Base-by-base conservation (phyloP, 2,888 invertebrate species). In the Poecilus cupreus region DNA sequence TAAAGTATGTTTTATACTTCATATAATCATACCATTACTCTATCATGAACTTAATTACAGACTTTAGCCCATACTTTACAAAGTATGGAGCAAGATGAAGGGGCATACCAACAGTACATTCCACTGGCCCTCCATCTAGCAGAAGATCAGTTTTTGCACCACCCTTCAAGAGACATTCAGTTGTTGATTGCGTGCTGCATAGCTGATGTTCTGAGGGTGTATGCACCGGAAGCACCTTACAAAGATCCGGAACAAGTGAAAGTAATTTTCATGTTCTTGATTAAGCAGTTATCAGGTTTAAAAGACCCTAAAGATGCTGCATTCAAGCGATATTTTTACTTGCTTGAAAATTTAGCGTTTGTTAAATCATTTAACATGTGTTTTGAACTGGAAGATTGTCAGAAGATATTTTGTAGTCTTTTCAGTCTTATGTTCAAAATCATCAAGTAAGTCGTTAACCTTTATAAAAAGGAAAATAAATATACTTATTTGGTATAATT, bases 351-450 rank as follows among this genome's bases (percentile, higher is more conserved):
- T 90, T 91, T 99, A 85, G 98, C 98, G 0, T 98, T 97, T 89
- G 98, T 98, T 43, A 99, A 99, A 89, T 97, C 98, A 0, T 98
- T 99, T 90, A 98, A 98, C 89, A 98, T 99, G 95, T 98, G 98
- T 89, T 97, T 98, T 88, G 98, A 99, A 89, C 90, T 99, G 82
- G 98, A 98, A 88, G 98, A 98, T 90, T 97, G 97, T 86, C 98
- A 98, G 89, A 97, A 98, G 89, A 97, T 99, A 86, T 98, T 98
- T 90, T 96, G 97, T 87, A 95, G 95, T 11, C 92, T 99, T 1
- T 98, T 98, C 90, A 94, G 95, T 81, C 93, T 98, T 77, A 96
- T 98, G 93, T 98, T 98, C 88, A 96, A 94, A 89, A 97, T 98
- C 89, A 97, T 98, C 86, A 98, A 97, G 97, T 97, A 88, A 93